Evolutionary conservation across 2,113 vertebrate genomes (phyloP).

Genomic region (Corythaixoides concolor): DNA sequence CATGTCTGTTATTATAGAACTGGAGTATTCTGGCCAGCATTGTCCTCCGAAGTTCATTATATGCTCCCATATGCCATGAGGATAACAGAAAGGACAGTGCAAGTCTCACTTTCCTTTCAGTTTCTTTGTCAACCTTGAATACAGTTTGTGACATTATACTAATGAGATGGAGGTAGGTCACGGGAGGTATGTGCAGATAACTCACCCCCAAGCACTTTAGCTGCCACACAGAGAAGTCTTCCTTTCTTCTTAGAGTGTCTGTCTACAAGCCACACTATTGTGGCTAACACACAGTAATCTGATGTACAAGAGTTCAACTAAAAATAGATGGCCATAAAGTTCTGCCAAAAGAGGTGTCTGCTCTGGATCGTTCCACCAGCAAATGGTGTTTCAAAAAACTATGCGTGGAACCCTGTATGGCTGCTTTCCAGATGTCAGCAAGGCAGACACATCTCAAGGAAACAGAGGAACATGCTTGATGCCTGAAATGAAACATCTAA

Average conservation of each 20-base stretch:
- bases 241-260: neutral
- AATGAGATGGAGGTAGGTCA: neutral
- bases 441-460: neutral
- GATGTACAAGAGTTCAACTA: neutral
- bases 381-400: slow-evolving; percentile 3
- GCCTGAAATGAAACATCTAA: neutral
- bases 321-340: slow-evolving; percentile 14
- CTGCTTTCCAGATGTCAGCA: slow-evolving; percentile 14
- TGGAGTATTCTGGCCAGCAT: neutral
- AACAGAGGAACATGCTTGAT: neutral
- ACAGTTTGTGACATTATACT: neutral
- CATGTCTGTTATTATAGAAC: neutral
- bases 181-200: neutral
- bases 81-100: neutral
- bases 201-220: neutral
- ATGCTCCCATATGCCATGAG: neutral
- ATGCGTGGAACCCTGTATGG: neutral
- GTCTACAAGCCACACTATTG: neutral
- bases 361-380: neutral
- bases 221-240: neutral
- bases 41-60: neutral
- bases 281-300: neutral
- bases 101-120: neutral
- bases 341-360: slow-evolving; percentile 9
- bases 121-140: neutral